Evolutionary conservation across 1,140 invertebrate genomes (phyloP).

Genomic region (Pseudomyrmex cubaensis): DNA sequence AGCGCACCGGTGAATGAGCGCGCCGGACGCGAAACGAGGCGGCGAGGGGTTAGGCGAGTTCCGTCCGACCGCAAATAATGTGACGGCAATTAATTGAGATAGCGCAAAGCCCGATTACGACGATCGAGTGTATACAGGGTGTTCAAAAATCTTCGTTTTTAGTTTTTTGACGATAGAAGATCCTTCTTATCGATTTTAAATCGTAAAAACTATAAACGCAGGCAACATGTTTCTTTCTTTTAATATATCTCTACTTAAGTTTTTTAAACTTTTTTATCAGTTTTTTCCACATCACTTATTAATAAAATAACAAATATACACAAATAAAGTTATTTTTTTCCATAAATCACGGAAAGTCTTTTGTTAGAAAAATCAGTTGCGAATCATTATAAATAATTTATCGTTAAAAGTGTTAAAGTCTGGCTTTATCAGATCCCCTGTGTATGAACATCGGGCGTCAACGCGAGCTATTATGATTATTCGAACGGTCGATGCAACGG

Average conservation of each 20-base stretch:
- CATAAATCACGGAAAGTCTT: not conserved
- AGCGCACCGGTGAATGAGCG: slow-evolving; percentile 20
- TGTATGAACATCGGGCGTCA: not conserved
- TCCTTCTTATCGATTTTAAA: not conserved
- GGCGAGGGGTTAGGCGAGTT: not conserved
- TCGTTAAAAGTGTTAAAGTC: not conserved
- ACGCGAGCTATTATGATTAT: slow-evolving; percentile 30
- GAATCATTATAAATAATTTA: not conserved
- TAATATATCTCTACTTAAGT: no score
- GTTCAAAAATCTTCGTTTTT: slow-evolving; percentile 18
- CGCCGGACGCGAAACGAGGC: not conserved
- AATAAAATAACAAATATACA: no score
- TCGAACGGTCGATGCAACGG: slow-evolving; percentile 43
- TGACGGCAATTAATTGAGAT: slow-evolving; percentile 75
- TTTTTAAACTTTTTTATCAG: no score
- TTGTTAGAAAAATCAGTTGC: slow-evolving; percentile 10
- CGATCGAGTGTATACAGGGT: slow-evolving; percentile 27
- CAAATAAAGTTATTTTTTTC: no score
- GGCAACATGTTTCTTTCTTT: no score
- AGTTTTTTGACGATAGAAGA: not conserved
- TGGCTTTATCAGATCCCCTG: not conserved
- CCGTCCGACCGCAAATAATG: slow-evolving; percentile 72
- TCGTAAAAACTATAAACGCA: no score
- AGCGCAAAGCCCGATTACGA: slow-evolving; percentile 49
- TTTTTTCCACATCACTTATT: no score